Base-by-base conservation (phyloP, 2,797 vertebrate species). In the Prunella strophiata region DNA sequence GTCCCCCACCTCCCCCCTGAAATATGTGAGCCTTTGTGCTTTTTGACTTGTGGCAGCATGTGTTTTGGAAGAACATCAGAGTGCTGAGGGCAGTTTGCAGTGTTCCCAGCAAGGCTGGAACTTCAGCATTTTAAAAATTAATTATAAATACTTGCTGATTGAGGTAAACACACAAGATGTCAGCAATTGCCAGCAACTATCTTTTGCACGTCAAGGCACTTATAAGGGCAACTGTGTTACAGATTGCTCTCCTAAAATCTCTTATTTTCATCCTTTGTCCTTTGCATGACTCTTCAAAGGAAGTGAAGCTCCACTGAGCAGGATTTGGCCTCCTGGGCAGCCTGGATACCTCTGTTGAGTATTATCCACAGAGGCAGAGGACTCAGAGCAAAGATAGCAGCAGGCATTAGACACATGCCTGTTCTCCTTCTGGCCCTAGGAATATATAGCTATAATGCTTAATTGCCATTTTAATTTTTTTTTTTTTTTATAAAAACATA, bases 71-170 rank as follows among this genome's bases (percentile, higher is more conserved):
- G 91, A 38, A 82, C 70, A 90, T 76, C 89, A 93, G 89, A 93
- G 59, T 42, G 38, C 87, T 57, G 88, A 88, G 88, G 73, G 82
- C 65, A 63, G 83, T 88, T 88, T 95, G 36, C 45, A 73, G 71
- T 34, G 91, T 79, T 86, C 65, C 71, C 83, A 88, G 67, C 48
- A n/a, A 55, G 57, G 23, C 87, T 88, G 80, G 55, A 94, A 90
- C 67, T 66, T 91, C 62, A 88, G 50, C 11, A 3, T 94, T 94
- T 91, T 43, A 2, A 25, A 93, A 94, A 93, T 63, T 8, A 90
- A 93, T 91, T 91, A 85, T 71, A 93, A 94, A 93, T 93, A 76
- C 52, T 89, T 95, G 67, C 76, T 88, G 88, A 86, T 93, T 84
- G 89, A 91, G 80, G 89, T 96, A 94, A 97, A 93, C 67, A 86